Percentiles rank a stretch among this genome's conserved stretches.
Conservation (phyloP, 2,888 invertebrate genomes). For the Sphecodes monilicornis region DNA sequence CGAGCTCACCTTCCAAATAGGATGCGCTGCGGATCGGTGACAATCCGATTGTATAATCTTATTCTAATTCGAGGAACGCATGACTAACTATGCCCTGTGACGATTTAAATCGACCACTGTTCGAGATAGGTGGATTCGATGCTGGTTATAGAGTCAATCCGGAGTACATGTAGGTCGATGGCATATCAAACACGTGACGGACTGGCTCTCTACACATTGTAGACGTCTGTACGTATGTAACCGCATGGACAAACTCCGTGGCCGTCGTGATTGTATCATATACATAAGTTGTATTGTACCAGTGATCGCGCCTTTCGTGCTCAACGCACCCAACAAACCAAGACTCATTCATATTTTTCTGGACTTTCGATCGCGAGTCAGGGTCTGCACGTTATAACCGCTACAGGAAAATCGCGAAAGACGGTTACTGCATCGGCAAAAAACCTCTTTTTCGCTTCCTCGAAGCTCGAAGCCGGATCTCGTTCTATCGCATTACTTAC, state of each 20-base stretch:
- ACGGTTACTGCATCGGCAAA: background rate
- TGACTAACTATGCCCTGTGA: constrained; percentile 14
- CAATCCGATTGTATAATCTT: constrained; percentile 38
- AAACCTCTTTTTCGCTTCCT: background rate
- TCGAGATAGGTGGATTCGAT: constrained; percentile 34
- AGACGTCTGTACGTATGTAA: constrained; percentile 14
- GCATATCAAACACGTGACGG: constrained; percentile 60
- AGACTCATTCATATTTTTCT: constrained; percentile 48
- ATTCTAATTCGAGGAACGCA: constrained; percentile 21
- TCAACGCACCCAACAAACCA: constrained; percentile 8
- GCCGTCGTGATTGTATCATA: background rate
- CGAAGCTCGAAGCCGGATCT: background rate
- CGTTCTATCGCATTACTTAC: too few relatives aligned
- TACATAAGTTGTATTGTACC: background rate
- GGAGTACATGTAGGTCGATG: constrained; percentile 61
- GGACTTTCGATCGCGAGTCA: constrained; percentile 4
- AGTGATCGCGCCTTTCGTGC: constrained; percentile 25
- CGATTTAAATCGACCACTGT: constrained; percentile 22
- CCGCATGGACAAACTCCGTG: constrained; percentile 29
- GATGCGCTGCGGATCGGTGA: background rate
- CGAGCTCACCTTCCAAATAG: constrained; percentile 14
- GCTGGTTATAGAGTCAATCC: constrained; percentile 45
- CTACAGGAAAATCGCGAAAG: background rate
- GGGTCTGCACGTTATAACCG: background rate
- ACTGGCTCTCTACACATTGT: constrained; percentile 6